Conservation (phyloP, 64 coral and sea anemone species). For the Orbicella faveolata region DNA sequence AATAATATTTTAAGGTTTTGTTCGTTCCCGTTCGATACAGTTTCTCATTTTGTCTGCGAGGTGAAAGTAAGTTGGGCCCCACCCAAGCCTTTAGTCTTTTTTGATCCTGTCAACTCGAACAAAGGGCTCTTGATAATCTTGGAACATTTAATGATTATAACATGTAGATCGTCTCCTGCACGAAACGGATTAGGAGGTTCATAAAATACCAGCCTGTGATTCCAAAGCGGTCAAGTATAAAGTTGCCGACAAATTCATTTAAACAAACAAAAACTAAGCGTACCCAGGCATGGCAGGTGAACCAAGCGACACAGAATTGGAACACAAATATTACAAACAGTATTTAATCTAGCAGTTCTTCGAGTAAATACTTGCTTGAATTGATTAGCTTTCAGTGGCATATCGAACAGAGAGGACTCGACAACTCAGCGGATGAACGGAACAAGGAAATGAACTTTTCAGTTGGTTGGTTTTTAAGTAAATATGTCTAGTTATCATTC, state of each 20-base stretch:
- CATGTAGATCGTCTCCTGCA: no score
- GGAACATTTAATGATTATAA: no score
- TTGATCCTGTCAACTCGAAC: no score
- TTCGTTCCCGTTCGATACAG: no score
- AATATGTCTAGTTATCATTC: background rate
- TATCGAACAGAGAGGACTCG: background rate
- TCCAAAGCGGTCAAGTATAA: background rate
- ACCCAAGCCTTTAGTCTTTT: no score
- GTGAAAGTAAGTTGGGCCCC: no score
- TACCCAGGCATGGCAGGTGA: background rate
- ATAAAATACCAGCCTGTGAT: no score
- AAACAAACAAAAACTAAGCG: background rate
- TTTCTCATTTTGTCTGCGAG: no score
- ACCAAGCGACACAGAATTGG: background rate
- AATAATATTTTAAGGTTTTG: no score
- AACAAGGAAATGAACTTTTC: slow-evolving; percentile 31
- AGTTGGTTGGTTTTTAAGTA: slow-evolving; percentile 8
- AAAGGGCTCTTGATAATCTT: no score
- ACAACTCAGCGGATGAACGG: background rate
- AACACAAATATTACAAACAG: background rate
- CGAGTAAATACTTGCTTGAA: background rate
- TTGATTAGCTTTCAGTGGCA: slow-evolving; percentile 2
- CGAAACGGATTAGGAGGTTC: no score
- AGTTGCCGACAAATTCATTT: background rate
- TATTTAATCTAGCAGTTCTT: slow-evolving; percentile 11